Evolutionary conservation across 2,888 invertebrate genomes (phyloP), one percentile per base, ranked within the genome.

Genomic region (Galeruca laticollis): DNA sequence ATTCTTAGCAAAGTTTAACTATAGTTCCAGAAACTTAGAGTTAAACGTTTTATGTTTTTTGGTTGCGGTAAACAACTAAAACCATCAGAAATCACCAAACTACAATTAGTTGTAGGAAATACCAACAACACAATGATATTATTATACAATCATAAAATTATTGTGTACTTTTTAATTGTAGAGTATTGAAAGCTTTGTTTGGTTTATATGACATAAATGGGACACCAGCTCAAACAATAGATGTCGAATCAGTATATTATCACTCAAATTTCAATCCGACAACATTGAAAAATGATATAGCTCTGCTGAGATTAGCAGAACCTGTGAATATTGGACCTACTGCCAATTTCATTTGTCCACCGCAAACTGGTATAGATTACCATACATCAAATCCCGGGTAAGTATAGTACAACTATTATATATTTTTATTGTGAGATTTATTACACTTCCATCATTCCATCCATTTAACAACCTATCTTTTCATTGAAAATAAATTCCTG

Each of bases 211-310:
- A 47, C 8, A 9, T 47, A 0, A 47, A 47, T 15, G 40, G n/a
- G n/a, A 18, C 9, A 9, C 47, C 47, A 15, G 47, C 47, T 2
- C 18, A 47, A 18, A 47, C 18, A 18, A 47, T 47, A 18, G 54
- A 68, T 11, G 82, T 81, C n/a, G 10, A 76, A 15, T 61, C 61
- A n/a, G 79, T 84, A 60, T 67, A 70, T 20, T 60, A 81, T 10
- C 90, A 92, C 77, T 88, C 93, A 0, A 87, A 88, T 18, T 97
- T 90, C 83, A 91, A 93, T 80, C 84, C 90, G 0, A 87, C 87
- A 66, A 94, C 93, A 73, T 87, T 96, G 54, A 90, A 91, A 75
- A 94, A 94, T 81, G 94, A 96, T 82, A 88, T 97, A 40, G 96
- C 95, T 1, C 87, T 97, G 0, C 83, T 97, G 33, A 88, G 90